A percentile compares a stretch with the other conserved stretches of the same genome.
Conservation (phyloP, 1,140 invertebrate species). For the Eupristina koningsbergeri region DNA sequence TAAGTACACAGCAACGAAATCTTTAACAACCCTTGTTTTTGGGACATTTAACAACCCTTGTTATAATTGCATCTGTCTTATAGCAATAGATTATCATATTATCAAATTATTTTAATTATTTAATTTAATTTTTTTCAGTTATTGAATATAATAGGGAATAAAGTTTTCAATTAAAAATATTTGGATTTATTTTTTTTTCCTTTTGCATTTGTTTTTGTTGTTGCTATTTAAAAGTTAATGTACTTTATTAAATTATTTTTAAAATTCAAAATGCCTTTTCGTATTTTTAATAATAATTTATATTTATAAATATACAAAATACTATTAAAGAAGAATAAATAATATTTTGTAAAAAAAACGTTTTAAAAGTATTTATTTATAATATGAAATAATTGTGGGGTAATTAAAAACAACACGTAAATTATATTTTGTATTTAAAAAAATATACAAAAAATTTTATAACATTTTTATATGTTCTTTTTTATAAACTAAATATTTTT, state of each 20-base stretch:
- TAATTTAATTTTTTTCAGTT: neutral
- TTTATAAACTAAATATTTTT: too few species aligned
- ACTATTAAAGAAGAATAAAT: too few species aligned
- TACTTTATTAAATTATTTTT: neutral
- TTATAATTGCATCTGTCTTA: neutral
- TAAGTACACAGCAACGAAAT: constrained; percentile 8
- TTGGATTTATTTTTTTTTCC: neutral
- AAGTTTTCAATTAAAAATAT: neutral
- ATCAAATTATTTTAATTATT: neutral
- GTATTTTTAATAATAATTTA: too few species aligned
- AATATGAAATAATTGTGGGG: too few species aligned
- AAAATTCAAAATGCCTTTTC: neutral
- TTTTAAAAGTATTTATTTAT: too few species aligned
- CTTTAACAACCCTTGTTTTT: neutral
- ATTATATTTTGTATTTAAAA: too few species aligned
- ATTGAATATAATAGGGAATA: neutral
- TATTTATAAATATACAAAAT: too few species aligned
- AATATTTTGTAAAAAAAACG: too few species aligned
- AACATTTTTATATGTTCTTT: too few species aligned
- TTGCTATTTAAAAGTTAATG: neutral
- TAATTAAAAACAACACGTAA: too few species aligned
- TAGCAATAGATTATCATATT: neutral
- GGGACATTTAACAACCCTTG: neutral
- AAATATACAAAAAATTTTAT: too few species aligned
- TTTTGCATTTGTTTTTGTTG: neutral